Evolutionary conservation across 30 jellyfish, hydroid and myxozoan genomes (phyloP).

Genomic region (Catostylus mosaicus): DNA sequence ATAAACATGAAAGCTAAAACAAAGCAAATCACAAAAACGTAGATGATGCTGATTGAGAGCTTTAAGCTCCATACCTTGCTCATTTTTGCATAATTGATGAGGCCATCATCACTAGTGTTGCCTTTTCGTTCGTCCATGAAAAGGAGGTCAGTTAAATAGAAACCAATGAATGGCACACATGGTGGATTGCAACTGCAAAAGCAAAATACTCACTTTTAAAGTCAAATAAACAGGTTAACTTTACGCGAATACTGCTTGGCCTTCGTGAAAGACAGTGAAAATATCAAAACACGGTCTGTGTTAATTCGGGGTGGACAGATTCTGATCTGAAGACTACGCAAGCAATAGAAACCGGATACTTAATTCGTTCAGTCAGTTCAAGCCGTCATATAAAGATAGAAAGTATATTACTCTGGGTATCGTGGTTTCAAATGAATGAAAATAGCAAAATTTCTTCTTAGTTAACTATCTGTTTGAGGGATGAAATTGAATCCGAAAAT

Average conservation of each 20-base stretch:
- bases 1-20: background rate
- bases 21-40: background rate
- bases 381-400: too few species aligned
- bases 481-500: too few species aligned
- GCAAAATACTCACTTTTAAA: too few species aligned
- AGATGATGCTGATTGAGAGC: too few species aligned
- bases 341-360: background rate
- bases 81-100: constrained; percentile 76
- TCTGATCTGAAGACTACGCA: background rate
- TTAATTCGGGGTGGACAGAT: background rate
- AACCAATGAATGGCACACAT: constrained; percentile 80
- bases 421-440: too few species aligned
- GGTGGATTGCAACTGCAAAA: constrained; percentile 82
- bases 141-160: constrained; percentile 70
- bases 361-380: background rate
- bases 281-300: background rate
- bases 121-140: constrained; percentile 74
- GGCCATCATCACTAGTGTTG: constrained; percentile 49
- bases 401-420: too few species aligned
- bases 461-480: too few species aligned
- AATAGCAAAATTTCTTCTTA: too few species aligned
- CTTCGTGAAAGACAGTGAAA: background rate
- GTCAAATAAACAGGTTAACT: too few species aligned
- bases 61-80: constrained; percentile 47
- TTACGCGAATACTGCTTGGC: background rate